These are phyloP conservation scores for Pararge aegeria DNA, from an alignment of 1,140 invertebrate species.

Conservation along the genomic window DNA sequence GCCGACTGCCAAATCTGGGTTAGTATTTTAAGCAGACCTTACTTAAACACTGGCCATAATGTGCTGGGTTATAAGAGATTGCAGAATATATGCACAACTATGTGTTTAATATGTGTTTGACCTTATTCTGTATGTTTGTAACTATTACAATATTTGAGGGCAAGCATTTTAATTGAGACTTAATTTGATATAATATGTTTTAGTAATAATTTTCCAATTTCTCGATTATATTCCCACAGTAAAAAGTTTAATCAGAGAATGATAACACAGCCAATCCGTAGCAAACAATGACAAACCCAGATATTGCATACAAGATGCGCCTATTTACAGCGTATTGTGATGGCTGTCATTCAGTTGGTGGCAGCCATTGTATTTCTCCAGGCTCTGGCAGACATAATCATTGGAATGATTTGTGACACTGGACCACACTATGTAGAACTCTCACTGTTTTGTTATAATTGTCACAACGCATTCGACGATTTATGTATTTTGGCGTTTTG, in stretches of 20 bases:
- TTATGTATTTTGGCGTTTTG: too few relatives aligned
- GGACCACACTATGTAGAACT: slow-evolving; percentile 5
- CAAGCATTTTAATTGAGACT: too few relatives aligned
- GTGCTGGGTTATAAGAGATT: neutral
- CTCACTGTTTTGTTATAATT: too few relatives aligned
- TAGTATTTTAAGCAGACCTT: neutral
- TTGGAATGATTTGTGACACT: slow-evolving; percentile 43
- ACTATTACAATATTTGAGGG: neutral
- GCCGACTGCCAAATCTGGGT: neutral
- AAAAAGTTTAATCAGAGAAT: slow-evolving; percentile 26
- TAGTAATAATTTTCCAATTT: neutral
- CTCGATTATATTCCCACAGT: neutral
- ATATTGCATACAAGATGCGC: slow-evolving; percentile 36
- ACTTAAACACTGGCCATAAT: neutral
- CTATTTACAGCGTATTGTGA: slow-evolving; percentile 34
- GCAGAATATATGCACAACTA: neutral
- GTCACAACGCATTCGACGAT: too few relatives aligned
- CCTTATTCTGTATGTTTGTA: neutral
- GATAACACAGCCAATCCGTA: slow-evolving; percentile 19
- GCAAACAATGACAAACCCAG: slow-evolving; percentile 29
- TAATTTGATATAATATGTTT: neutral
- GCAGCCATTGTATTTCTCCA: slow-evolving; percentile 34
- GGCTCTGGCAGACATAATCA: slow-evolving; percentile 45
- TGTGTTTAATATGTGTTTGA: too few relatives aligned
- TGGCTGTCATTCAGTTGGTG: slow-evolving; percentile 40